Evolutionary conservation across 2,113 vertebrate species (phyloP), one percentile per base, ranked within the genome.

Genomic region (Catharus minimus): DNA sequence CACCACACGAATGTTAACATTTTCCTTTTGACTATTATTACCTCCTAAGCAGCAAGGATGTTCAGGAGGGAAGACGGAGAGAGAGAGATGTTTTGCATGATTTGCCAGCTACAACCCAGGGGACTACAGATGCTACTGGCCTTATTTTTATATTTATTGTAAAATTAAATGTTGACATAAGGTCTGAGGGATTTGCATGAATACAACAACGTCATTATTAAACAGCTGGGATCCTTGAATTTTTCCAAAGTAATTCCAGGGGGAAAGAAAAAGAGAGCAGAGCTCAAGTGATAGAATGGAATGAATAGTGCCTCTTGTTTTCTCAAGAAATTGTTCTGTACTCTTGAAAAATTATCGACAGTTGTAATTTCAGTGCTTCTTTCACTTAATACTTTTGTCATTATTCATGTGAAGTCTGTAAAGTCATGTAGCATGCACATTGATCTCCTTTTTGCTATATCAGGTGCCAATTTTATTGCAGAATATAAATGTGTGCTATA

Each of bases 81-180:
- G 67, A 88, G 67, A 38, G 38, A 36, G 49, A 85, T 87, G 64
- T 88, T 95, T 95, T 28, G 47, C 56, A 86, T 90, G 67, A 87
- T 91, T 75, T 90, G 55, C 43, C 80, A 83, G 82, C 82, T 92
- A 83, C 47, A 83, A 69, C 91, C 86, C 94, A 88, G 16, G 95
- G 77, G 91, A 95, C 78, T 92, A 93, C 81, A 94, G 92, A 96
- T 86, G 79, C 3, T 4, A 90, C 73, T 87, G 80, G 80, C 65
- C 74, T 91, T 92, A 91, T 89, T 94, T 95, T 96, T 96, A 78
- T 93, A 94, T 95, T 95, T 97, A 96, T 92, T 91, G 87, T 93
- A 95, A 95, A 95, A 91, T 94, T 95, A 96, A 95, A 94, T 93
- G 90, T 95, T 95, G 90, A 93, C 95, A 93, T 92, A 96, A 93